Percentiles rank a stretch among this genome's conserved stretches.
Conservation (phyloP, 2,113 vertebrate genomes). For the Gobio gobio region DNA sequence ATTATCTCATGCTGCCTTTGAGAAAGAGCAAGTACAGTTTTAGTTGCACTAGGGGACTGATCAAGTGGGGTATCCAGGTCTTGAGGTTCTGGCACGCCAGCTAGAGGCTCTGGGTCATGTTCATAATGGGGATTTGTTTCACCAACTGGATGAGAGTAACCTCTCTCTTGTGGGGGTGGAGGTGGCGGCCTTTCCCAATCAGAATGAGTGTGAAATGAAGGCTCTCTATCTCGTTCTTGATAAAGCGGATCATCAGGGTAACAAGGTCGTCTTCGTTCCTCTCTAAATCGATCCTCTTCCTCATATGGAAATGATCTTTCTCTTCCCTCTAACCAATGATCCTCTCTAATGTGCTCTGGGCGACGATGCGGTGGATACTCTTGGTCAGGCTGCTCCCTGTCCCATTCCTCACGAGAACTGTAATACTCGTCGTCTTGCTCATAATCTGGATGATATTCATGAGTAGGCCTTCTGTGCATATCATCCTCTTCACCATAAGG, state of each 20-base stretch:
- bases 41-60: constrained; percentile 66
- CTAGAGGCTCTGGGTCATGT: constrained; percentile 68
- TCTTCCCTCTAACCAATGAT: constrained; percentile 84
- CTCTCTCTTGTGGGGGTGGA: constrained; percentile 68
- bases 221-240: constrained; percentile 79
- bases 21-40: constrained; percentile 92
- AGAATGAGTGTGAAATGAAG: constrained; percentile 76
- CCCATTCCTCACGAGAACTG: constrained; percentile 82
- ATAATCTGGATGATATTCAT: constrained; percentile 78
- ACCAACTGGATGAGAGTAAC: constrained; percentile 64
- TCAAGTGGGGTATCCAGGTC: constrained; percentile 79
- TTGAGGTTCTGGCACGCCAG: constrained; percentile 63
- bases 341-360: constrained; percentile 84
- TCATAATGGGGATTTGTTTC: constrained; percentile 76
- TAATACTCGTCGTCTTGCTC: constrained; percentile 82
- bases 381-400: constrained; percentile 78
- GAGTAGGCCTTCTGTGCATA: constrained; percentile 76
- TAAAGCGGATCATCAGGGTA: constrained; percentile 83
- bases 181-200: constrained; percentile 85
- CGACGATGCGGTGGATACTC: constrained; percentile 80
- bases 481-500: constrained; percentile 79
- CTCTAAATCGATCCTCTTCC: constrained; percentile 80
- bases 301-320: constrained; percentile 83
- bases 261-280: constrained; percentile 84
- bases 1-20: constrained; percentile 98